These are phyloP conservation scores for Chanos chanos DNA, from an alignment of 2,797 vertebrate genomes.

Conservation along the genomic window DNA sequence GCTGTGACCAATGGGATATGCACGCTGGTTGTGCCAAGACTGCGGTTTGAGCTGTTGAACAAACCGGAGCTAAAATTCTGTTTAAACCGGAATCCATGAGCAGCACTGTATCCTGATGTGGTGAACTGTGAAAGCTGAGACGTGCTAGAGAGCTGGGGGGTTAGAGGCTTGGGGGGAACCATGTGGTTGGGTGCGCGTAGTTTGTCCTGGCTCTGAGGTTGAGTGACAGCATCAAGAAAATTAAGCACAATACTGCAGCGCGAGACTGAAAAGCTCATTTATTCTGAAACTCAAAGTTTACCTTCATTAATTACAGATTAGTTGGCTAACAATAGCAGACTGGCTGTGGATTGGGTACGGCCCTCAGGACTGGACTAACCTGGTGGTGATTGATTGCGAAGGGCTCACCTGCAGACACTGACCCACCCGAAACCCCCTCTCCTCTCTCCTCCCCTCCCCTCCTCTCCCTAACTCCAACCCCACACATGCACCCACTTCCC, in stretches of 20 bases:
- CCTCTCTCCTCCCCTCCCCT: slow-evolving; percentile 4
- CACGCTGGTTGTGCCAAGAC: slow-evolving; percentile 78
- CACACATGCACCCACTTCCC: slow-evolving; percentile 39
- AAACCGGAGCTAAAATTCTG: slow-evolving; percentile 87
- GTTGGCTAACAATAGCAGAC: slow-evolving; percentile 28
- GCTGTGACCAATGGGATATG: slow-evolving; percentile 67
- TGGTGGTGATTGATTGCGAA: slow-evolving; percentile 71
- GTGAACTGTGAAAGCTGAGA: slow-evolving; percentile 69
- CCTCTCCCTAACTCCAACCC: slow-evolving; percentile 36
- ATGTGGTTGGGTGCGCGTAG: slow-evolving; percentile 64
- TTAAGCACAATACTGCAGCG: slow-evolving; percentile 7
- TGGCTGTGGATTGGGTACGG: slow-evolving; percentile 23
- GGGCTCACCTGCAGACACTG: slow-evolving; percentile 70
- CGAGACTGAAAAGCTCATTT: slow-evolving; percentile 8
- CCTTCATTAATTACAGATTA: slow-evolving; percentile 46
- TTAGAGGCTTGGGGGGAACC: slow-evolving; percentile 57
- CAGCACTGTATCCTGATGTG: slow-evolving; percentile 99
- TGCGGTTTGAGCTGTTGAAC: slow-evolving; percentile 92
- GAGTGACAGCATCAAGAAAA: slow-evolving; percentile 42
- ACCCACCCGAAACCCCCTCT: slow-evolving; percentile 38
- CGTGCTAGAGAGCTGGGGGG: slow-evolving; percentile 6
- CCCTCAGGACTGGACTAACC: slow-evolving; percentile 47
- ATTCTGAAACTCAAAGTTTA: slow-evolving; percentile 28
- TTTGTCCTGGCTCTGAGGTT: slow-evolving; percentile 23
- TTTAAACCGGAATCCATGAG: slow-evolving; percentile 96